Evolutionary conservation across 2,888 invertebrate genomes (phyloP).

Genomic region (Caenorhabditis wallacei): DNA sequence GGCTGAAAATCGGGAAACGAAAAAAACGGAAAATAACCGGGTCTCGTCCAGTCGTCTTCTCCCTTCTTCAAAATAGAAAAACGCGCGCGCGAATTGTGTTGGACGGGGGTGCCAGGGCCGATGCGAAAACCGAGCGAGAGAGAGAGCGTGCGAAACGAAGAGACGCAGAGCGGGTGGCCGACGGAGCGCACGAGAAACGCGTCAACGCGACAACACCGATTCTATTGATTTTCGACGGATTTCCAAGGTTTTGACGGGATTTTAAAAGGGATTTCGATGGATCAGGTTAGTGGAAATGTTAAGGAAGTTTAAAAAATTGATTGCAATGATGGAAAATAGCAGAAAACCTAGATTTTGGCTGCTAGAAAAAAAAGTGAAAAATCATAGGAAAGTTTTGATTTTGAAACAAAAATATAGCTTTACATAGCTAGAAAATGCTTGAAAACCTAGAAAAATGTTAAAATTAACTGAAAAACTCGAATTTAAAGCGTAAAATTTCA

Average conservation of each 20-base stretch:
- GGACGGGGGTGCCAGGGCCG: constrained; percentile 62
- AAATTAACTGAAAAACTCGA: neutral
- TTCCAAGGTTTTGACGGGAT: neutral
- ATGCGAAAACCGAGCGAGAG: constrained; percentile 1
- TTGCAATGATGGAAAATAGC: neutral
- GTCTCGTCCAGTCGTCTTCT: constrained; percentile 2
- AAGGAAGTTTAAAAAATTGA: no score
- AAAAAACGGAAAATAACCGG: constrained; percentile 27
- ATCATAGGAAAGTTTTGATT: no score
- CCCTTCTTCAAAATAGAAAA: constrained; percentile 45
- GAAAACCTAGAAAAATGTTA: neutral
- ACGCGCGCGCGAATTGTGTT: constrained; percentile 68
- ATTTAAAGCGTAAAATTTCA: constrained; percentile 15
- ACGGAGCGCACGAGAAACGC: constrained; percentile 52
- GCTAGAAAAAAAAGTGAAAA: no score
- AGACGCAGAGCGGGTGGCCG: constrained; percentile 25
- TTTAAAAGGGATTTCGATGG: neutral
- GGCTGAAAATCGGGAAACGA: constrained; percentile 6
- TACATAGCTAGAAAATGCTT: no score
- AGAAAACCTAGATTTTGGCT: neutral
- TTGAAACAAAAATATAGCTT: no score
- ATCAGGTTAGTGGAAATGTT: neutral
- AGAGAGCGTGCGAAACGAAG: constrained; percentile 21
- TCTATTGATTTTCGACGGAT: constrained; percentile 8
- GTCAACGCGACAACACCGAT: constrained; percentile 32